phyloP scores from a whole-genome alignment of 2,113 vertebrate genomes.

The Pelusios castaneus region DNA sequence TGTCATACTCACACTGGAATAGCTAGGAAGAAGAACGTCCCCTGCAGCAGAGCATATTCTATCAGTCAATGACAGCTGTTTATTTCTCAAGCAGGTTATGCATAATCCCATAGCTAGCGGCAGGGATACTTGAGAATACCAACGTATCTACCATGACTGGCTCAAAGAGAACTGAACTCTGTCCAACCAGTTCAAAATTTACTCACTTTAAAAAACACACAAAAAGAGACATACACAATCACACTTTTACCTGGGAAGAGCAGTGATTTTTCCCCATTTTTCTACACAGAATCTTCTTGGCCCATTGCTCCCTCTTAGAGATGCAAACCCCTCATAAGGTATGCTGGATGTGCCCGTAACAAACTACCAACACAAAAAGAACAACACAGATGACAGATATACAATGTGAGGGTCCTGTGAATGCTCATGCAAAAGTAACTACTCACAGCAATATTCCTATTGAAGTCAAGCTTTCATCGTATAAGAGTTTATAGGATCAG shows the following conservation, averaged over 20 bases:
- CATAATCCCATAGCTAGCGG: background rate
- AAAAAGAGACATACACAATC: background rate
- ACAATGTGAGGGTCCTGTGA: background rate
- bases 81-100: background rate
- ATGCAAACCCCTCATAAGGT: conserved; percentile 97
- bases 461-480: background rate
- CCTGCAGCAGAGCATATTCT: background rate
- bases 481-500: background rate
- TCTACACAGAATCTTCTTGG: conserved; percentile 97
- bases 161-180: background rate
- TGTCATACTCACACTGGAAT: background rate
- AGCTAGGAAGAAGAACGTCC: rapidly evolving
- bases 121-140: background rate
- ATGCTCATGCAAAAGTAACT: background rate
- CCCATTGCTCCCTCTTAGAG: conserved; percentile 94
- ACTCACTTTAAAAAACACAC: background rate
- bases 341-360: conserved; percentile 98
- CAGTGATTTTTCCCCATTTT: conserved; percentile 98
- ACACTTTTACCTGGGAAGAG: conserved; percentile 90
- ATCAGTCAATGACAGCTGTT: background rate
- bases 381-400: background rate
- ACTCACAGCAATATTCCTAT: background rate
- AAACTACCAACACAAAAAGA: conserved; percentile 80
- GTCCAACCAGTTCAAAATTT: background rate
- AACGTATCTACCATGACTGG: no score